Evolutionary conservation across 64 coral and sea anemone genomes (phyloP).

Genomic region (Stichodactyla mertensii): DNA sequence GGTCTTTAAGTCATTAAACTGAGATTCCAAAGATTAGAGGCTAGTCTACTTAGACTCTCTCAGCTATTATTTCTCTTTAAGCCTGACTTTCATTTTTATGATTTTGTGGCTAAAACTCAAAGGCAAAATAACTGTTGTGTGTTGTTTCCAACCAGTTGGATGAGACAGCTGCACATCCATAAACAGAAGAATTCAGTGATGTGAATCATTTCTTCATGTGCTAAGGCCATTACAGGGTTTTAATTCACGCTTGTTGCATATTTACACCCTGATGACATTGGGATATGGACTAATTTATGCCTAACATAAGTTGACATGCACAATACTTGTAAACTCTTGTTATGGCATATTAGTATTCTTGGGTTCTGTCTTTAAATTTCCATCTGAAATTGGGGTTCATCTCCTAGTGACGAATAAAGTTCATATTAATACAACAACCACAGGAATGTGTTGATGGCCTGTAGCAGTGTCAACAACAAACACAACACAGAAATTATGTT

Average conservation of each 20-base stretch:
- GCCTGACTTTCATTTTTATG: not conserved
- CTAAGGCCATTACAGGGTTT: slow-evolving; percentile 2
- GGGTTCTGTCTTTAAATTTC: not conserved
- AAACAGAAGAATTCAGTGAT: not conserved
- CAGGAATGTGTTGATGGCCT: not conserved
- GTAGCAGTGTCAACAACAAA: not conserved
- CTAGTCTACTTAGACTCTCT: not conserved
- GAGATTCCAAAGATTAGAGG: not conserved
- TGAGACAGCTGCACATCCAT: not conserved
- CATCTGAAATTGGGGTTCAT: slow-evolving; percentile 2
- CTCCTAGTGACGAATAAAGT: not conserved
- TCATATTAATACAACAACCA: not conserved
- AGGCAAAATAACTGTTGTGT: not conserved
- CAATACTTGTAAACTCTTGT: slow-evolving; percentile 1
- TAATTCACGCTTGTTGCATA: slow-evolving; percentile 10
- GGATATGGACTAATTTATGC: slow-evolving; percentile 7
- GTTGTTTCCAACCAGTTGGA: not conserved
- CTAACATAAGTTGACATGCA: slow-evolving; percentile 1
- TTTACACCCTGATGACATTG: slow-evolving; percentile 7
- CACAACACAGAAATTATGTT: not conserved
- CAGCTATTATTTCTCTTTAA: not conserved
- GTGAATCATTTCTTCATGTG: not conserved
- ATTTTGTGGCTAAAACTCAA: not conserved
- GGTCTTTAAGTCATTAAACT: not conserved
- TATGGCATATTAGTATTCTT: not conserved